These are phyloP conservation scores for Sarcoramphus papa DNA, from an alignment of 2,797 vertebrate species.

Conservation along the genomic window DNA sequence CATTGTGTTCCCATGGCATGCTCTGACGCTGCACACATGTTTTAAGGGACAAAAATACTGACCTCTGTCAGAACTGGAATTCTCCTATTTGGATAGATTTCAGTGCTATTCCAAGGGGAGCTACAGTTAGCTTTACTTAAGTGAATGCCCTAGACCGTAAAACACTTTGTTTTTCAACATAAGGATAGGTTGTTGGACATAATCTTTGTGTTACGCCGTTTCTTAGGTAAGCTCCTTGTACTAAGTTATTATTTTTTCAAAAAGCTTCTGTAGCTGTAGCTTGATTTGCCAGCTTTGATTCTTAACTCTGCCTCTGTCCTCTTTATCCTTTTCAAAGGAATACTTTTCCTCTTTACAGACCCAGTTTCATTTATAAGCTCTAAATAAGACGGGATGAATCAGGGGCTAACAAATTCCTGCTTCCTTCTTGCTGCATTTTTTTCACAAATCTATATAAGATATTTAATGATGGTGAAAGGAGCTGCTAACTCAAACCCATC, in stretches of 20 bases:
- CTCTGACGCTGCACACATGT: background rate
- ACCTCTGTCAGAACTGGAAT: background rate
- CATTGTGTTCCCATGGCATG: background rate
- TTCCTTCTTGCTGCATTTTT: background rate
- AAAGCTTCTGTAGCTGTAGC: background rate
- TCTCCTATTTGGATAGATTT: background rate
- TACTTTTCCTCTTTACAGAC: background rate
- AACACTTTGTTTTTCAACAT: background rate
- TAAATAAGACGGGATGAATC: background rate
- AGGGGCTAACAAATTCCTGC: background rate
- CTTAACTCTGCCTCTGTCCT: constrained; percentile 7
- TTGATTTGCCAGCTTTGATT: constrained; percentile 3
- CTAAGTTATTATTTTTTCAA: background rate
- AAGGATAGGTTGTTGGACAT: background rate
- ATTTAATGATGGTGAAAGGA: background rate
- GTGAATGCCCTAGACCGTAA: background rate
- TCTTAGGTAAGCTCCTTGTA: background rate
- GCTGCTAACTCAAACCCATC: background rate
- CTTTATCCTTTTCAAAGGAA: constrained; percentile 17
- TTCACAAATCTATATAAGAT: background rate
- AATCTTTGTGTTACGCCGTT: background rate
- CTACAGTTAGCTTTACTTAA: background rate
- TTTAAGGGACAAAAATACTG: background rate
- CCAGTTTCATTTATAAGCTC: constrained; percentile 1
- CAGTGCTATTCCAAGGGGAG: background rate